phyloP scores from a whole-genome alignment of 2,113 vertebrate genomes.

The Cygnus atratus region DNA sequence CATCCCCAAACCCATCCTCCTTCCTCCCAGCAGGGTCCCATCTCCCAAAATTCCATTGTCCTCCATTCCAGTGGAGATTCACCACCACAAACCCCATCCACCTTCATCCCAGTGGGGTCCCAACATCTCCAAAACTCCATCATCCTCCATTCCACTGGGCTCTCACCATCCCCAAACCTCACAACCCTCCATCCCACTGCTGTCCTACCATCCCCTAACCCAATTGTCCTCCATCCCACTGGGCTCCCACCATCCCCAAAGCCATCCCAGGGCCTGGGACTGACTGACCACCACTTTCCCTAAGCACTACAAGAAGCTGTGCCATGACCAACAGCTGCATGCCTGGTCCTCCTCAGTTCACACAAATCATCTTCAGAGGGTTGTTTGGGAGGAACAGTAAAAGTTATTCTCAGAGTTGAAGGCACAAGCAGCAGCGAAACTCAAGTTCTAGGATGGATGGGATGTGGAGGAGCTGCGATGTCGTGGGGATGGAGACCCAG shows the following conservation, averaged over 20 bases:
- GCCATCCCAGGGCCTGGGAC: neutral
- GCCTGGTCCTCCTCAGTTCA: neutral
- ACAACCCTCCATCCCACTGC: neutral
- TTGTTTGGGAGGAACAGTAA: neutral
- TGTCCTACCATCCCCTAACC: neutral
- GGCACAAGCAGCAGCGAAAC: neutral
- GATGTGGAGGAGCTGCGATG: no score
- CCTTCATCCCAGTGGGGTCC: no score
- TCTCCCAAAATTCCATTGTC: no score
- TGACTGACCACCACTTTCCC: neutral
- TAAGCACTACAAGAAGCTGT: no score
- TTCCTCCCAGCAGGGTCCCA: no score
- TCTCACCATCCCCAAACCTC: no score
- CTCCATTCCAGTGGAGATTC: no score
- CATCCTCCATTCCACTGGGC: no score
- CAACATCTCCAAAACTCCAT: no score
- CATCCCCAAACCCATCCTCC: no score
- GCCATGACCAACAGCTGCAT: neutral
- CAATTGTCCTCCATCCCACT: neutral
- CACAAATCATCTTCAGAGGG: no score
- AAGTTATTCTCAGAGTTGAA: fast-evolving
- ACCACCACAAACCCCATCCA: neutral
- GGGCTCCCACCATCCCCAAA: neutral
- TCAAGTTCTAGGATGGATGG: no score
- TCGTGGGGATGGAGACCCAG: neutral